A percentile compares a stretch with the other conserved stretches of the same genome.
phyloP scores from a whole-genome alignment of 2,113 vertebrate species.

The Illadopsis cleaveri region DNA sequence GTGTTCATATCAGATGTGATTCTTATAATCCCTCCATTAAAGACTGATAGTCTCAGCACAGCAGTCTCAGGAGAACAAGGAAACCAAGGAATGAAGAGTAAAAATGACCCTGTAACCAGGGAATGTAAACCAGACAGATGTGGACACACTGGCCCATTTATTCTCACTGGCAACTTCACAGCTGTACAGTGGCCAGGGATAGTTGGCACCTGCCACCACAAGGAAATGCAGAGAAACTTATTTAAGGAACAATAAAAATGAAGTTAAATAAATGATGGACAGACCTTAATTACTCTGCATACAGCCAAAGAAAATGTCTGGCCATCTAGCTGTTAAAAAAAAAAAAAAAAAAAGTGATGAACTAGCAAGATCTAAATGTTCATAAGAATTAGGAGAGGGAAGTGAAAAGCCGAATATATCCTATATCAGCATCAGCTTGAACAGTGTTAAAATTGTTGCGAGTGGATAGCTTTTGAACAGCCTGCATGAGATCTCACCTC shows the following conservation, averaged over 20 bases:
- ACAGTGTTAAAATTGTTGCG: background rate
- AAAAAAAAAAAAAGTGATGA: background rate
- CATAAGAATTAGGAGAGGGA: background rate
- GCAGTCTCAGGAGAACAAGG: background rate
- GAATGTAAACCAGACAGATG: background rate
- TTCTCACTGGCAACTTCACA: background rate
- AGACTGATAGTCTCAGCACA: background rate
- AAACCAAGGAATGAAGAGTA: background rate
- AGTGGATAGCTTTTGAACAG: conserved; percentile 44
- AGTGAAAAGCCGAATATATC: conserved; percentile 9
- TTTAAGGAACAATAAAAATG: background rate
- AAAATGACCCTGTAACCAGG: background rate
- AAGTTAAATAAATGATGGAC: background rate
- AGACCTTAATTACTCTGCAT: background rate
- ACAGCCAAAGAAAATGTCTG: background rate
- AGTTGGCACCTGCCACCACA: background rate
- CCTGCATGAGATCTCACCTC: conserved; percentile 57
- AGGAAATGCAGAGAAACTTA: background rate
- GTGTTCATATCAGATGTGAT: background rate
- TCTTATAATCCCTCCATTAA: background rate
- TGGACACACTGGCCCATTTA: background rate
- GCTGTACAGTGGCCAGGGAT: background rate
- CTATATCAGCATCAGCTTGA: background rate
- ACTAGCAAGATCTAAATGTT: background rate
- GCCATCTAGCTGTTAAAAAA: background rate